A percentile compares a stretch with the other conserved stretches of the same genome.
phyloP scores from a whole-genome alignment of 2,113 vertebrate genomes.

The Sus scrofa region DNA sequence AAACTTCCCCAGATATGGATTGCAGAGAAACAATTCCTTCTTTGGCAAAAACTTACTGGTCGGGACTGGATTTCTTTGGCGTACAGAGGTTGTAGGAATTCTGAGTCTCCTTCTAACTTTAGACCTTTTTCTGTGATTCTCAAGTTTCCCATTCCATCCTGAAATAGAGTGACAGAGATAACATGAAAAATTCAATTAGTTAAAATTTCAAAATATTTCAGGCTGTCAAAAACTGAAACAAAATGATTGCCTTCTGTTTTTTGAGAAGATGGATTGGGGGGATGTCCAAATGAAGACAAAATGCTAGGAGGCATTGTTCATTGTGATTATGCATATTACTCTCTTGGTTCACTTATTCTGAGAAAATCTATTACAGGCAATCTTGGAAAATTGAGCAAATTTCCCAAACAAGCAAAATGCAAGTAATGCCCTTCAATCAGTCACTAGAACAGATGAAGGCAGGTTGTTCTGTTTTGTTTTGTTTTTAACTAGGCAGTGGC shows the following conservation, averaged over 20 bases:
- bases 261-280: not conserved
- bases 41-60: slow-evolving; percentile 91
- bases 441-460: slow-evolving; percentile 67
- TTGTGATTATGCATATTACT: slow-evolving; percentile 77
- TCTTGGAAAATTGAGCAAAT: slow-evolving; percentile 29
- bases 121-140: slow-evolving; percentile 98
- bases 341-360: slow-evolving; percentile 69
- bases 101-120: slow-evolving; percentile 97
- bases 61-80: slow-evolving; percentile 99
- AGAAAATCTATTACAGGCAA: slow-evolving; percentile 63
- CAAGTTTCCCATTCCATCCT: slow-evolving; percentile 99
- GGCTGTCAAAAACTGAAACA: slow-evolving; percentile 70
- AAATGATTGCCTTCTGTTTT: slow-evolving; percentile 48
- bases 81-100: slow-evolving; percentile 99
- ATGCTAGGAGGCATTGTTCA: slow-evolving; percentile 75
- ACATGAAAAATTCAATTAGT: slow-evolving; percentile 77
- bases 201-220: slow-evolving; percentile 77
- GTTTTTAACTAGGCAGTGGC: slow-evolving; percentile 47
- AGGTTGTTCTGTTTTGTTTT: not conserved
- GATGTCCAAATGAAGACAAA: slow-evolving; percentile 54
- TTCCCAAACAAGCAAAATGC: not conserved
- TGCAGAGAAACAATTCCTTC: not conserved
- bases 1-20: not conserved
- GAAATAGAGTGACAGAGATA: slow-evolving; percentile 80
- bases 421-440: slow-evolving; percentile 62